phyloP scores from a whole-genome alignment of 2,113 vertebrate species.

The Thamnophis sirtalis region DNA sequence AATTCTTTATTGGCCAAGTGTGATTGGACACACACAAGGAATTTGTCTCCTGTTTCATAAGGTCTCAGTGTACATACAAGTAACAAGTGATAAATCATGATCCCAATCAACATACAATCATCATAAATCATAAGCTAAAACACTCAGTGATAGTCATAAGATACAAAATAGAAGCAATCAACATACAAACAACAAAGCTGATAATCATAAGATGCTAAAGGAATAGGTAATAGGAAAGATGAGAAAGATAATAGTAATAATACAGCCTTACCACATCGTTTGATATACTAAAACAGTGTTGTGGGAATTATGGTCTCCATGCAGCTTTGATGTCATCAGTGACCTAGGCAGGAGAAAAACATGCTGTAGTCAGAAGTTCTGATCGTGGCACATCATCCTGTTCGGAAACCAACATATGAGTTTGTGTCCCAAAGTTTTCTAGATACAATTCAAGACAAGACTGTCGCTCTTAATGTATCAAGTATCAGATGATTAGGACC shows the following conservation, averaged over 20 bases:
- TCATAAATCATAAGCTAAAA: not conserved
- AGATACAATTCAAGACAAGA: not conserved
- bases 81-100: not conserved
- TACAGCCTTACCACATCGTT: not conserved
- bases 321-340: not conserved
- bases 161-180: not conserved
- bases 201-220: not conserved
- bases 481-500: not conserved
- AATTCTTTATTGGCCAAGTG: not conserved
- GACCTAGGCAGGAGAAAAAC: not conserved
- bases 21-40: not conserved
- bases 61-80: not conserved
- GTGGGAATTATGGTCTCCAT: not conserved
- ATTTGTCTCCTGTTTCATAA: not conserved
- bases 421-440: not conserved
- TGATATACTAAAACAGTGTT: not conserved
- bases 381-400: not conserved
- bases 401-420: not conserved
- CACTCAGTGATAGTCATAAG: not conserved
- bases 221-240: not conserved
- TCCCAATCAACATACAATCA: not conserved
- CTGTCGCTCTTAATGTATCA: not conserved
- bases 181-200: not conserved
- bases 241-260: not conserved
- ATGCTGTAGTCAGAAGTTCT: conserved; percentile 35